Base-by-base conservation (phyloP, 2,888 invertebrate genomes). In the Formica aserva region DNA sequence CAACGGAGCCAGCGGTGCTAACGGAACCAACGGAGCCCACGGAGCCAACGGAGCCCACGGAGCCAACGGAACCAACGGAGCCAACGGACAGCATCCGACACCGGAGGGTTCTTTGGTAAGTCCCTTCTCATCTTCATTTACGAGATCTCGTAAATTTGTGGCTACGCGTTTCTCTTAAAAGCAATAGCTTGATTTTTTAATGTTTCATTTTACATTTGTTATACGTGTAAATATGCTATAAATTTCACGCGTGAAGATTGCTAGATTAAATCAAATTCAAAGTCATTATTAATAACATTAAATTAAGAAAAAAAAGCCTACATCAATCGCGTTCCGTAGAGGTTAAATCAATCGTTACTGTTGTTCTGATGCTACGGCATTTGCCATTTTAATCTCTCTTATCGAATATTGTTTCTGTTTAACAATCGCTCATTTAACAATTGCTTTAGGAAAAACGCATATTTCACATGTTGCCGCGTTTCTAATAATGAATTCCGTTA, bases 31-130 rank as follows among this genome's bases (percentile, higher is more conserved):
- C 6, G 71, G 67, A 6, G 15, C 13, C 15, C 1, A 38, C 38
- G 77, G 95, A 6, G 96, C 86, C 95, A 95, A 91, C 96, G 62
- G 62, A n/a, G 5, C 32, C 32, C 32, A 75, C 8, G 72, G 69
- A 8, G n/a, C 38, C 6, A 26, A 57, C 11, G 41, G 45, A 0
- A 29, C 41, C 0, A 63, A 63, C 11, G 74, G 60, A 11, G 9
- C 74, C 6, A 75, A 75, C 5, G 75, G 75, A 1, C 65, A 65
- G 3, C 60, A 74, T 3, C 60, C 26, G n/a, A 60, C 74, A 13
- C 74, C 74, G 41, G 74, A 74, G 2, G 74, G 26, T 1, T 62
- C 74, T 8, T 29, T 74, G n/a, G 60, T 74, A 4, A 72, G 57
- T 60, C 26, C 18, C 11, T 11, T 55, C 18, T 67, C 26, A 45